Percentiles rank a stretch among this genome's conserved stretches.
Evolutionary conservation across 2,113 vertebrate genomes (phyloP).

Genomic region (Anolis sagrei): DNA sequence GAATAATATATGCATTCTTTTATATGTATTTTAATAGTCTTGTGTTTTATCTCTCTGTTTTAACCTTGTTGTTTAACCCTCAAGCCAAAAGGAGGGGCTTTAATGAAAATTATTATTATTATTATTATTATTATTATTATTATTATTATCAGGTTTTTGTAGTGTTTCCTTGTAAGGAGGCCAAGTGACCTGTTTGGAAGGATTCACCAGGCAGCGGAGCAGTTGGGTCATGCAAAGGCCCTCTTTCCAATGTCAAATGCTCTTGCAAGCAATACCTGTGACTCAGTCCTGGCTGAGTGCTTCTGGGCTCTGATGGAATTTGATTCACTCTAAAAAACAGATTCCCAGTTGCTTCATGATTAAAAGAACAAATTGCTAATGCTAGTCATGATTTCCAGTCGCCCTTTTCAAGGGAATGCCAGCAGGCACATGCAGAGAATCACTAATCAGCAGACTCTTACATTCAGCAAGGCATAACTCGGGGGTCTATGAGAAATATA

Average conservation of each 20-base stretch:
- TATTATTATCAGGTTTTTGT: too few relatives aligned
- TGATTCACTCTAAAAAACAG: constrained; percentile 27
- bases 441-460: too few relatives aligned
- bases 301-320: constrained; percentile 2
- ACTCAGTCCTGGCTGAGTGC: accelerated
- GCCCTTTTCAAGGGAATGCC: accelerated
- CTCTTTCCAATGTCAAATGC: not conserved
- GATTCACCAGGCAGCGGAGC: not conserved
- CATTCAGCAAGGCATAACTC: not conserved
- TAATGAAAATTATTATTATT: too few relatives aligned
- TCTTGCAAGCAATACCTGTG: not conserved
- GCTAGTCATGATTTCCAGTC: not conserved
- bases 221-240: too few relatives aligned
- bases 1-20: too few relatives aligned
- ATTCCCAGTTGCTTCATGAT: constrained; percentile 7
- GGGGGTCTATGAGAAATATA: accelerated
- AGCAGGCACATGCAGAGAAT: not conserved
- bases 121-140: too few relatives aligned
- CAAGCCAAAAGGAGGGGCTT: too few relatives aligned
- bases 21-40: not conserved
- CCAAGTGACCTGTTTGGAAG: not conserved
- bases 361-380: constrained; percentile 2
- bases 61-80: too few relatives aligned
- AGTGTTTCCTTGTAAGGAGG: not conserved
- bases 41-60: too few relatives aligned